A percentile compares a stretch with the other conserved stretches of the same genome.
phyloP scores from a whole-genome alignment of 1,140 invertebrate species.

The Magallana gigas region DNA sequence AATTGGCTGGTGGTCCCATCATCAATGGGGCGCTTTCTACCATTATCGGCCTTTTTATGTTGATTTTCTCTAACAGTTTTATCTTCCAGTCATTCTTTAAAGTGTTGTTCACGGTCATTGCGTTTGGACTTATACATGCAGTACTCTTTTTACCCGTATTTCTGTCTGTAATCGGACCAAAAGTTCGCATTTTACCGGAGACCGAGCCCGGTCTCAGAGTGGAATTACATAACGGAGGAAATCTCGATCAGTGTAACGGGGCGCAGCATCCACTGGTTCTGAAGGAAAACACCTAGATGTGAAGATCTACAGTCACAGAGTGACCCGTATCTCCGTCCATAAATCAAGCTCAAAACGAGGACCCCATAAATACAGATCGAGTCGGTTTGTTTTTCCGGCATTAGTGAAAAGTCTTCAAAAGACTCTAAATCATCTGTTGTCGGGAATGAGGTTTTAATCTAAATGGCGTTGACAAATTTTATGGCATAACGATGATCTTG shows the following conservation, averaged over 20 bases:
- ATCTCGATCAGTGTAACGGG: not conserved
- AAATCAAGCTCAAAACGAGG: not conserved
- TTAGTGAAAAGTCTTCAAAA: no score
- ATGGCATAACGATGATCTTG: no score
- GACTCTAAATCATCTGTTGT: no score
- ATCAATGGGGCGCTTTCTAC: constrained; percentile 97
- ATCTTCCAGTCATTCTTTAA: constrained; percentile 99
- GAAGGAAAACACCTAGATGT: not conserved
- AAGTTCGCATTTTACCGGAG: constrained; percentile 17
- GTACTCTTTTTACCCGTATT: constrained; percentile 84
- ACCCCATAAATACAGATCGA: no score
- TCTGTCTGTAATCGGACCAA: constrained; percentile 83
- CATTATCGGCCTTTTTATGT: constrained; percentile 92
- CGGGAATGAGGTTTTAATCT: no score
- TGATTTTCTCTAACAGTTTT: constrained; percentile 94
- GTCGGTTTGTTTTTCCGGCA: no score
- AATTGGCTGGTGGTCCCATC: constrained; percentile 94
- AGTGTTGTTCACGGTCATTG: constrained; percentile 84
- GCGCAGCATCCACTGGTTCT: not conserved
- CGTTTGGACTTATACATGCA: constrained; percentile 47
- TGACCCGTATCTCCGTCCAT: not conserved
- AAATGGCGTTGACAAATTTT: no score
- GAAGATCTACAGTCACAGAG: not conserved
- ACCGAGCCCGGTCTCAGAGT: not conserved
- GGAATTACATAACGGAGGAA: not conserved